These are phyloP conservation scores for Pempheris klunzingeri DNA, from an alignment of 2,797 vertebrate genomes.

Conservation along the genomic window DNA sequence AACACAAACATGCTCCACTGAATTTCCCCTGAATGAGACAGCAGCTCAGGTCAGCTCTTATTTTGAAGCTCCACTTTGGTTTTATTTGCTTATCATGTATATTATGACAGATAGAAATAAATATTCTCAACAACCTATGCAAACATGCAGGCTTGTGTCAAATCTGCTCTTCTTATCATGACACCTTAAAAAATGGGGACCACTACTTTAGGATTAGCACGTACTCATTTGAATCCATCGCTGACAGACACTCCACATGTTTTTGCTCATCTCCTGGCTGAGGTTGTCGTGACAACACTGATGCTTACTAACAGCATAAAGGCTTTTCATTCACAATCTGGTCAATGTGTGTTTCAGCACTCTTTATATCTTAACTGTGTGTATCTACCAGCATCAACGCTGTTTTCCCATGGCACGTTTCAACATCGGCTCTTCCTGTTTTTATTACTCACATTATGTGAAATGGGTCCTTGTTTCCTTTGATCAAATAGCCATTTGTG, in stretches of 20 bases:
- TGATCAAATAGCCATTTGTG: slow-evolving; percentile 53
- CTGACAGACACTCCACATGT: not conserved
- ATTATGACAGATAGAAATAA: not conserved
- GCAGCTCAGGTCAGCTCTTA: not conserved
- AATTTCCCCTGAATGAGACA: not conserved
- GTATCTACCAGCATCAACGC: slow-evolving; percentile 35
- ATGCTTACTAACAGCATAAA: slow-evolving; percentile 14
- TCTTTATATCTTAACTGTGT: not conserved
- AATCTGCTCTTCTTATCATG: not conserved
- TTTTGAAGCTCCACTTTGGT: slow-evolving; percentile 24
- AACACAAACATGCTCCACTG: slow-evolving; percentile 4
- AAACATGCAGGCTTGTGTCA: not conserved
- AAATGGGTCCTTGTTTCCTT: slow-evolving; percentile 61
- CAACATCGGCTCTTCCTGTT: slow-evolving; percentile 68
- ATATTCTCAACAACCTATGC: not conserved
- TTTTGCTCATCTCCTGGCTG: not conserved
- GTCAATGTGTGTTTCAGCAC: slow-evolving; percentile 32
- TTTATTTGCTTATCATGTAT: not conserved
- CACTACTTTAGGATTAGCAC: not conserved
- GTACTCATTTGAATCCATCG: not conserved
- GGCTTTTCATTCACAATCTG: slow-evolving; percentile 42
- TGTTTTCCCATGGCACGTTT: slow-evolving; percentile 63
- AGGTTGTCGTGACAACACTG: not conserved
- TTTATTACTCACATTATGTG: slow-evolving; percentile 49
- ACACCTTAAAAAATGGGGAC: not conserved